These are phyloP conservation scores for Yasuhikotakia modesta DNA, from an alignment of 2,797 vertebrate genomes.

Conservation along the genomic window DNA sequence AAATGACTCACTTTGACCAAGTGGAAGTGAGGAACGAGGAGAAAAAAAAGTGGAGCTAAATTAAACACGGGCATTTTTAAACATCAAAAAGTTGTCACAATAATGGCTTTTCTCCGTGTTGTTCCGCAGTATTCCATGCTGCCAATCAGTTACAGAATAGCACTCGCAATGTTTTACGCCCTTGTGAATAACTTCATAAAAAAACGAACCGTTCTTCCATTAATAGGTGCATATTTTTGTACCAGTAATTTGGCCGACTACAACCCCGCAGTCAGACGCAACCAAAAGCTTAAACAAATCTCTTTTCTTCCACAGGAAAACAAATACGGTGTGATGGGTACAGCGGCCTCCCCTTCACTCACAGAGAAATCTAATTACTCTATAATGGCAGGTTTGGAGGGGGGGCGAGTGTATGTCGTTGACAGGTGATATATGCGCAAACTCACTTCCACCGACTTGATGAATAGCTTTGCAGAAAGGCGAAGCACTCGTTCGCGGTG, in stretches of 20 bases:
- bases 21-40: conserved; percentile 44
- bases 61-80: conserved; percentile 60
- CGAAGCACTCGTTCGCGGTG: conserved; percentile 43
- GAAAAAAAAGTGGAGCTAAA: conserved; percentile 57
- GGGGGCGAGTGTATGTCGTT: conserved; percentile 44
- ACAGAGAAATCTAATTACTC: conserved; percentile 60
- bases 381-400: conserved; percentile 53
- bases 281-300: conserved; percentile 31
- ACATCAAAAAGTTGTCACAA: conserved; percentile 62
- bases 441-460: conserved; percentile 59
- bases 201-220: conserved; percentile 5
- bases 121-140: conserved; percentile 41
- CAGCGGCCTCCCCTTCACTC: conserved; percentile 48
- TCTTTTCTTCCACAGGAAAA: conserved; percentile 17
- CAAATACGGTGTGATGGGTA: conserved; percentile 23
- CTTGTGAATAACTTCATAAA: conserved; percentile 45
- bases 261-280: conserved; percentile 46
- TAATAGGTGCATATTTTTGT: conserved; percentile 38
- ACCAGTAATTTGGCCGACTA: conserved; percentile 46
- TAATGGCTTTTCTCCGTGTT: conserved; percentile 55
- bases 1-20: conserved; percentile 67
- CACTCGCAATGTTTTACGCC: conserved; percentile 49
- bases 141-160: conserved; percentile 47
- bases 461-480: conserved; percentile 55
- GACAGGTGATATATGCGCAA: conserved; percentile 62